phyloP scores from a whole-genome alignment of 1,140 invertebrate species.

The Drosophila insularis region DNA sequence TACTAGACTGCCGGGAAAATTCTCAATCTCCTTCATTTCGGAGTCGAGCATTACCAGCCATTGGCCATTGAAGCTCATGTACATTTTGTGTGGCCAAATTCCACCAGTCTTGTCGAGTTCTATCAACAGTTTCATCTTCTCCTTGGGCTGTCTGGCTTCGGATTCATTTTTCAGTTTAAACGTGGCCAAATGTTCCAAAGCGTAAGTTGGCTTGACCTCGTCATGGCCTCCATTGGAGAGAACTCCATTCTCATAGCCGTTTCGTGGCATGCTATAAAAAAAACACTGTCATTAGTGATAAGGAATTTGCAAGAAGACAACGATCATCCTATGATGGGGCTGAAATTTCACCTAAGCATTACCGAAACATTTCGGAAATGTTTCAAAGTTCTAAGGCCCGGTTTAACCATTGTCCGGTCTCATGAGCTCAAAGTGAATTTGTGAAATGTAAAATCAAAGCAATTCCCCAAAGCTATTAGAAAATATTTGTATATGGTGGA shows the following conservation, averaged over 20 bases:
- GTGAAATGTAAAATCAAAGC: slow-evolving; percentile 18
- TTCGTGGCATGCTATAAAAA: slow-evolving; percentile 57
- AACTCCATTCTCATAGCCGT: slow-evolving; percentile 70
- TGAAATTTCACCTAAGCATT: slow-evolving; percentile 50
- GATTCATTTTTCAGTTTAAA: slow-evolving; percentile 74
- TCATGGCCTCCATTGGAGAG: slow-evolving; percentile 41
- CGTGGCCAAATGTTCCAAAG: slow-evolving; percentile 74
- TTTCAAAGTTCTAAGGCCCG: slow-evolving; percentile 60
- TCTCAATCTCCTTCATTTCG: slow-evolving; percentile 78
- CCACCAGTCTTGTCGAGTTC: slow-evolving; percentile 73
- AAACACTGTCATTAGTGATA: not conserved
- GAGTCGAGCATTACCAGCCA: slow-evolving; percentile 77
- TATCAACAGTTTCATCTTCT: slow-evolving; percentile 74
- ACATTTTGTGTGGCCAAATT: slow-evolving; percentile 79
- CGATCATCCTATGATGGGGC: too few species aligned
- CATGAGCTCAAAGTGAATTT: not conserved
- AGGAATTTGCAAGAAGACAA: too few species aligned
- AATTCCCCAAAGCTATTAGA: slow-evolving; percentile 27
- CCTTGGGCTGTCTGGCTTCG: slow-evolving; percentile 69
- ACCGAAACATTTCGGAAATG: slow-evolving; percentile 60
- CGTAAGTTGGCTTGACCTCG: slow-evolving; percentile 75
- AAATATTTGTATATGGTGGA: not conserved
- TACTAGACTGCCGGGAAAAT: slow-evolving; percentile 74
- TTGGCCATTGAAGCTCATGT: slow-evolving; percentile 76
- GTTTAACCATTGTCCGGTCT: slow-evolving; percentile 49